These are phyloP conservation scores for Asarcornis scutulata DNA, from an alignment of 2,113 vertebrate species.

Conservation along the genomic window DNA sequence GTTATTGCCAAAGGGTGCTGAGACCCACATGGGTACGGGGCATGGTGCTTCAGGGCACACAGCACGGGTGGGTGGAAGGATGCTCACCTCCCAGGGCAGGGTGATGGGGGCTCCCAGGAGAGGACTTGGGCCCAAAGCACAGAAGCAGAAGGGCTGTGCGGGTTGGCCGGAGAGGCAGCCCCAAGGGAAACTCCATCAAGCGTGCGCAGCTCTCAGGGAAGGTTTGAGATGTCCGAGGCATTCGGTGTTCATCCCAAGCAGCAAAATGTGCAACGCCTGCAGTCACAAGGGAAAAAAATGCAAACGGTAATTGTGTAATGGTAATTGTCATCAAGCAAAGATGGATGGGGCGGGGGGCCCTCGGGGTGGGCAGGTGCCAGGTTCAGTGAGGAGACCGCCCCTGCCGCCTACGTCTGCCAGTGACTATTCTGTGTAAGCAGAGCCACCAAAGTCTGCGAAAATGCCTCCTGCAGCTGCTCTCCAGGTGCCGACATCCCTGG, in stretches of 20 bases:
- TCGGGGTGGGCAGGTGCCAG: accelerated
- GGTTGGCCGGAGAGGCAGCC: no score
- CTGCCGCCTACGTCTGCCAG: accelerated
- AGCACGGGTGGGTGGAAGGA: no score
- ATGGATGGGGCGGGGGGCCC: not conserved
- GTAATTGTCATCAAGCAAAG: accelerated
- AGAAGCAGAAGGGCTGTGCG: accelerated
- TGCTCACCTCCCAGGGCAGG: no score
- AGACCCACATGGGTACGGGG: no score
- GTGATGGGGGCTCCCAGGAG: no score
- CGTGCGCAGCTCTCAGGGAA: not conserved
- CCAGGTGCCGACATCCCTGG: not conserved
- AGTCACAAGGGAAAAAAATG: accelerated
- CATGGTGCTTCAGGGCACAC: no score
- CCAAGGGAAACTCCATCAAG: no score
- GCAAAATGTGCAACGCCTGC: accelerated
- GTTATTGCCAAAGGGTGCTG: no score
- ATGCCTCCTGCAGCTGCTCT: not conserved
- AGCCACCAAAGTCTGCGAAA: accelerated
- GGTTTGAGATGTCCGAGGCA: accelerated
- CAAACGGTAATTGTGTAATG: accelerated
- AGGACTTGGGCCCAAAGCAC: not conserved
- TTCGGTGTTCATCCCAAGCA: not conserved
- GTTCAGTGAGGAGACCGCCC: not conserved
- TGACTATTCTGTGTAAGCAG: not conserved